Evolutionary conservation across 2,888 invertebrate genomes (phyloP).

Genomic region (Drosophila siamana): DNA sequence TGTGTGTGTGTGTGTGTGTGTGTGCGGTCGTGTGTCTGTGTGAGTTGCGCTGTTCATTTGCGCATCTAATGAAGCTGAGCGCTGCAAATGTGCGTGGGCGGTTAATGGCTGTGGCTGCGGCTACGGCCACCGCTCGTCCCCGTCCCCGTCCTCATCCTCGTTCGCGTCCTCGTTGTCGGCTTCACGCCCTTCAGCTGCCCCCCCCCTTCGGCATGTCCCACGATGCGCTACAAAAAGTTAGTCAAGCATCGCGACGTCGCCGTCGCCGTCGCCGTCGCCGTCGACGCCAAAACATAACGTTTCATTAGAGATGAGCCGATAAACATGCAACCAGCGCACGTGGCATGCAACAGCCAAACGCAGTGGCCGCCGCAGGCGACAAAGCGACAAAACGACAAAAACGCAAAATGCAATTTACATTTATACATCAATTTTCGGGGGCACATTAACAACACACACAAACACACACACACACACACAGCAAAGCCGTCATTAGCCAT

Average conservation of each 20-base stretch:
- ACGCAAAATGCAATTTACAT: too few relatives aligned
- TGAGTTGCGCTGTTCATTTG: conserved; percentile 65
- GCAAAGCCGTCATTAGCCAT: too few relatives aligned
- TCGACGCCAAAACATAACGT: conserved; percentile 68
- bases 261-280: conserved; percentile 1
- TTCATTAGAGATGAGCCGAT: conserved; percentile 79
- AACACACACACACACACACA: too few relatives aligned
- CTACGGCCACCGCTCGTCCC: too few relatives aligned
- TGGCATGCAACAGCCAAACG: conserved; percentile 3
- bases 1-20: conserved; percentile 12
- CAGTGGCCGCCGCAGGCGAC: conserved; percentile 8
- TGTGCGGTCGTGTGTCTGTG: conserved; percentile 11
- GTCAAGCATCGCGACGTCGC: conserved; percentile 31
- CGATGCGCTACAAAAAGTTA: conserved; percentile 59
- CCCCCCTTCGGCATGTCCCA: neutral
- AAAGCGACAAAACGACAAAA: neutral
- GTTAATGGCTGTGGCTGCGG: conserved; percentile 58
- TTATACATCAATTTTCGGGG: too few relatives aligned
- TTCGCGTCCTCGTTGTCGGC: too few relatives aligned
- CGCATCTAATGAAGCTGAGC: conserved; percentile 75
- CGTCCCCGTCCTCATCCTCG: conserved; percentile 2
- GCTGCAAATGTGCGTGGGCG: conserved; percentile 78
- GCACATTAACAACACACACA: too few relatives aligned
- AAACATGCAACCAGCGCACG: conserved; percentile 56
- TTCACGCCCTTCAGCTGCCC: conserved; percentile 2